phyloP scores from a whole-genome alignment of 2,888 invertebrate genomes.

The Leptopilina syphax region DNA sequence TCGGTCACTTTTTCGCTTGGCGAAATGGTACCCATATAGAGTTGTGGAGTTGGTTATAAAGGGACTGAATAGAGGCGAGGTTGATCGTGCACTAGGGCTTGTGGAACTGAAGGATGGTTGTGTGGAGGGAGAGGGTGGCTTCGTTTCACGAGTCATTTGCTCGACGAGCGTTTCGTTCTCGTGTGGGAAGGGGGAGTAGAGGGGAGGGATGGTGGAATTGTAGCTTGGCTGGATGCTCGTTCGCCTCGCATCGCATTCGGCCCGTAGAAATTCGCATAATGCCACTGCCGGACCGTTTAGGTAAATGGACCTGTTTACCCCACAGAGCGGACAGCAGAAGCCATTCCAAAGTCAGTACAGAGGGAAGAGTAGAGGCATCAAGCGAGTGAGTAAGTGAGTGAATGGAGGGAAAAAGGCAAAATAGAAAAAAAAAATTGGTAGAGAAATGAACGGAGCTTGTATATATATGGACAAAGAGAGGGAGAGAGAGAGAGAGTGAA shows the following conservation, averaged over 20 bases:
- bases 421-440: constrained; percentile 36
- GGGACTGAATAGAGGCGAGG: background rate
- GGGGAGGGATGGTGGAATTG: background rate
- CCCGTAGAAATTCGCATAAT: constrained; percentile 61
- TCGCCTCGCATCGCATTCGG: constrained; percentile 48
- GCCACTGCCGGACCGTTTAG: constrained; percentile 60
- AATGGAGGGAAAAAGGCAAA: constrained; percentile 37
- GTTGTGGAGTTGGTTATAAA: background rate
- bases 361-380: constrained; percentile 30
- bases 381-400: constrained; percentile 40
- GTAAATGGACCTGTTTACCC: constrained; percentile 66
- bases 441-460: constrained; percentile 25
- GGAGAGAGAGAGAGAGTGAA: constrained; percentile 24
- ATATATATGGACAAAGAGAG: too few species aligned
- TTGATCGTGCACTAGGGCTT: constrained; percentile 6
- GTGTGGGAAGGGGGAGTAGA: constrained; percentile 37
- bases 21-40: background rate
- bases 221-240: constrained; percentile 41
- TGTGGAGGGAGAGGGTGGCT: constrained; percentile 50
- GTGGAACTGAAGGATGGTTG: constrained; percentile 30
- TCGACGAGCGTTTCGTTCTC: constrained; percentile 55
- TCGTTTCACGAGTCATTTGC: constrained; percentile 69
- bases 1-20: background rate
- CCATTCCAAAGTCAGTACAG: too few species aligned
- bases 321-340: constrained; percentile 46